These are phyloP conservation scores for Eupsittula cactorum DNA, from an alignment of 2,113 vertebrate species.

Conservation along the genomic window DNA sequence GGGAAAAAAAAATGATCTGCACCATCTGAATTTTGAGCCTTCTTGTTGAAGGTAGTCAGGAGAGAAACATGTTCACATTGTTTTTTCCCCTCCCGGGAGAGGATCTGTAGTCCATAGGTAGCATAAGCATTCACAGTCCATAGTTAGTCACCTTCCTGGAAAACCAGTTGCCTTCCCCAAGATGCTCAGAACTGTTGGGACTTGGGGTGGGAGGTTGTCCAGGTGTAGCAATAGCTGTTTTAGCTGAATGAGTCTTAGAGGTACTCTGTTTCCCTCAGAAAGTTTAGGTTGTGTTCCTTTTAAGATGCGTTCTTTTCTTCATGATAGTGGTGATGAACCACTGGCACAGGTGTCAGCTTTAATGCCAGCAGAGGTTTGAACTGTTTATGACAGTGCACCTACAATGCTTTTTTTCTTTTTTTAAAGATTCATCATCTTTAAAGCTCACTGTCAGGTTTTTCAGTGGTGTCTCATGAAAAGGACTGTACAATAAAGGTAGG, in stretches of 20 bases:
- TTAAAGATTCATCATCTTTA: slow-evolving; percentile 73
- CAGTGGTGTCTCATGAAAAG: slow-evolving; percentile 68
- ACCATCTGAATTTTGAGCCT: background rate
- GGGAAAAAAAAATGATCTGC: background rate
- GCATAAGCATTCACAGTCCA: background rate
- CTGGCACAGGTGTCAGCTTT: slow-evolving; percentile 37
- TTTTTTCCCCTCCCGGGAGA: background rate
- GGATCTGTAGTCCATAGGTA: background rate
- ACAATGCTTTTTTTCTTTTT: slow-evolving; percentile 71
- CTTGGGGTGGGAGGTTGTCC: background rate
- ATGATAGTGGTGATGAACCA: background rate
- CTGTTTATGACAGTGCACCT: slow-evolving; percentile 63
- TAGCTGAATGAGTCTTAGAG: background rate
- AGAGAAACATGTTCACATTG: accelerated
- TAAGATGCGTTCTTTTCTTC: slow-evolving; percentile 29
- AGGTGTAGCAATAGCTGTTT: background rate
- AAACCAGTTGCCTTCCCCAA: background rate
- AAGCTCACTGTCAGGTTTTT: slow-evolving; percentile 72
- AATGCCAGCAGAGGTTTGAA: slow-evolving; percentile 66
- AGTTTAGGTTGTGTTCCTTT: background rate
- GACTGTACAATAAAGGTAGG: slow-evolving; percentile 69
- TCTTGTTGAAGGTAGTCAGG: background rate
- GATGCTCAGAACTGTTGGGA: background rate
- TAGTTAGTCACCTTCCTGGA: background rate
- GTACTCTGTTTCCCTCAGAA: background rate